A percentile compares a stretch with the other conserved stretches of the same genome.
These are phyloP conservation scores for Coenonympha glycerion DNA, from an alignment of 2,888 invertebrate genomes.

Conservation along the genomic window DNA sequence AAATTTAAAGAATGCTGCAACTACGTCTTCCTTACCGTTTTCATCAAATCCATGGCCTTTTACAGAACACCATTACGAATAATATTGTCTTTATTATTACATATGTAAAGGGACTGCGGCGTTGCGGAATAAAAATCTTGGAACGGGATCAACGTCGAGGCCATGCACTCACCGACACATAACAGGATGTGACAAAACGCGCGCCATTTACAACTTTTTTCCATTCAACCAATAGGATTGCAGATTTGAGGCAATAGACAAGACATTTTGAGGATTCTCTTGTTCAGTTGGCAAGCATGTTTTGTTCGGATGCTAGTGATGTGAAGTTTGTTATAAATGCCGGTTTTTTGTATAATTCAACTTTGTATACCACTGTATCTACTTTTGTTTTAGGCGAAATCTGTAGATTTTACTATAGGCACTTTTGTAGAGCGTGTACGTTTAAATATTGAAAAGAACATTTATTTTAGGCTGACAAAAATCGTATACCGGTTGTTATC, in stretches of 20 bases:
- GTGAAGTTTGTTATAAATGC: not conserved
- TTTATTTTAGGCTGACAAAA: no score
- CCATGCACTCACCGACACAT: conserved; percentile 65
- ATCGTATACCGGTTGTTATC: no score
- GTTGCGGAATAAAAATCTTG: conserved; percentile 55
- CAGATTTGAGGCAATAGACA: conserved; percentile 38
- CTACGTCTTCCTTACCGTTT: conserved; percentile 69
- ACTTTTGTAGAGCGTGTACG: no score
- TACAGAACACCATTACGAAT: conserved; percentile 74
- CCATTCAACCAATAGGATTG: conserved; percentile 45
- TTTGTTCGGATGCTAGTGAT: conserved; percentile 34
- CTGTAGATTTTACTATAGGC: no score
- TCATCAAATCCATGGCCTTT: conserved; percentile 78
- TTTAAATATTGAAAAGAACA: no score
- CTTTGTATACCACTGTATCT: not conserved
- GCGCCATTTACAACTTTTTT: conserved; percentile 58
- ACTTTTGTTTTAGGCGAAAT: no score
- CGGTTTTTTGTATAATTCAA: not conserved
- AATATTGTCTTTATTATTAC: conserved; percentile 58
- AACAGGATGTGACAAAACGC: conserved; percentile 74
- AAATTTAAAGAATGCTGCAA: conserved; percentile 48
- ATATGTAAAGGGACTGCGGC: conserved; percentile 53
- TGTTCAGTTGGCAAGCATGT: conserved; percentile 36
- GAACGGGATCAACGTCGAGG: conserved; percentile 65
- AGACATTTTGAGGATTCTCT: conserved; percentile 31